Conservation (phyloP, 1,140 invertebrate species). For the Maconellicoccus hirsutus region DNA sequence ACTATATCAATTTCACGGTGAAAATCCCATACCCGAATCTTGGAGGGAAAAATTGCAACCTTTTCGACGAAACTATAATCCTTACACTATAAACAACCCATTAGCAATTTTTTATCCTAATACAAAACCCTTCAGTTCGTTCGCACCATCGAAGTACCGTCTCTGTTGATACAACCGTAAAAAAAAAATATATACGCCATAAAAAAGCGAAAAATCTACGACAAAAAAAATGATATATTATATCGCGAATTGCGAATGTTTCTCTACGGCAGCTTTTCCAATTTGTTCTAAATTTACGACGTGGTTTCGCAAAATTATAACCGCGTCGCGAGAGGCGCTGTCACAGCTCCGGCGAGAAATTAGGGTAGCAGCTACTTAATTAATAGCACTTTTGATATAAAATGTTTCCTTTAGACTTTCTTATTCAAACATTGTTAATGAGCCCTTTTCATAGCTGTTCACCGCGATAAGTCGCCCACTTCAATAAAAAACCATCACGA, state of each 20-base stretch:
- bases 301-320: neutral
- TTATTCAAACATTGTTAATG: neutral
- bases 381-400: neutral
- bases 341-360: neutral
- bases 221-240: neutral
- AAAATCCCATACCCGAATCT: neutral
- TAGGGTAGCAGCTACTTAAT: conserved; percentile 4
- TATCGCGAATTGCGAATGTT: neutral
- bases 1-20: too few relatives aligned
- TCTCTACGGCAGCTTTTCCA: neutral
- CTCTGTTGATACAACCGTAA: neutral
- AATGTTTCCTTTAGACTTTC: conserved; percentile 9
- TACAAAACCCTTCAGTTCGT: too few relatives aligned
- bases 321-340: neutral
- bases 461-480: neutral
- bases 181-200: neutral
- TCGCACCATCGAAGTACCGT: neutral
- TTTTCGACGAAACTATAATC: neutral
- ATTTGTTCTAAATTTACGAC: neutral
- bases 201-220: neutral
- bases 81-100: neutral
- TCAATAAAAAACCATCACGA: too few relatives aligned
- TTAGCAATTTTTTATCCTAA: neutral
- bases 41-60: neutral
- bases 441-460: neutral